Percentiles rank a stretch among this genome's conserved stretches.
Conservation (phyloP, 2,797 vertebrate genomes). For the Coregonus ussuriensis region DNA sequence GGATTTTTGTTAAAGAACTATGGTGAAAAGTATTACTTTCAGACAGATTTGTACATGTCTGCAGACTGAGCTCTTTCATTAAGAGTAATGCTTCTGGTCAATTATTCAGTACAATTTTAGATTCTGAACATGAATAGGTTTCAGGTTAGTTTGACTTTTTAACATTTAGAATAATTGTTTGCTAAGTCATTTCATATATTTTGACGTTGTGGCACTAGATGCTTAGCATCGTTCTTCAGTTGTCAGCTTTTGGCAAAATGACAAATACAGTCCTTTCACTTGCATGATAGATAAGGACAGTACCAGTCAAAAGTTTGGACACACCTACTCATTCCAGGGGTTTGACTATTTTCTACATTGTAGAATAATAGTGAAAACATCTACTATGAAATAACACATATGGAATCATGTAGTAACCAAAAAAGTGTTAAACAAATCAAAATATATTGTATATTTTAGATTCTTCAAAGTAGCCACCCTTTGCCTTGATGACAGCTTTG, state of each 20-base stretch:
- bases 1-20: conserved; percentile 32
- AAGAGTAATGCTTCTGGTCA: conserved; percentile 14
- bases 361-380: too few species aligned
- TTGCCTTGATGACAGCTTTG: too few species aligned
- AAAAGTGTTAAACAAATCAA: too few species aligned
- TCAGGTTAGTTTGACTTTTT: background rate
- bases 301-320: too few species aligned
- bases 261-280: background rate
- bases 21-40: conserved; percentile 28
- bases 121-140: background rate
- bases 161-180: background rate
- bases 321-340: too few species aligned
- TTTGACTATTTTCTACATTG: too few species aligned
- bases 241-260: background rate
- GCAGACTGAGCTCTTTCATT: conserved; percentile 4
- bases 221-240: background rate
- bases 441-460: too few species aligned
- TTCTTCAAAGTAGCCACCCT: too few species aligned
- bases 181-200: background rate
- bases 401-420: too few species aligned
- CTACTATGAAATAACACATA: too few species aligned
- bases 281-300: background rate
- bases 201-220: background rate
- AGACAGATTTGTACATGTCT: conserved; percentile 15
- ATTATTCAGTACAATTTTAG: background rate